These are phyloP conservation scores for Sinocyclocheilus rhinocerous DNA, from an alignment of 2,113 vertebrate genomes.

Conservation along the genomic window DNA sequence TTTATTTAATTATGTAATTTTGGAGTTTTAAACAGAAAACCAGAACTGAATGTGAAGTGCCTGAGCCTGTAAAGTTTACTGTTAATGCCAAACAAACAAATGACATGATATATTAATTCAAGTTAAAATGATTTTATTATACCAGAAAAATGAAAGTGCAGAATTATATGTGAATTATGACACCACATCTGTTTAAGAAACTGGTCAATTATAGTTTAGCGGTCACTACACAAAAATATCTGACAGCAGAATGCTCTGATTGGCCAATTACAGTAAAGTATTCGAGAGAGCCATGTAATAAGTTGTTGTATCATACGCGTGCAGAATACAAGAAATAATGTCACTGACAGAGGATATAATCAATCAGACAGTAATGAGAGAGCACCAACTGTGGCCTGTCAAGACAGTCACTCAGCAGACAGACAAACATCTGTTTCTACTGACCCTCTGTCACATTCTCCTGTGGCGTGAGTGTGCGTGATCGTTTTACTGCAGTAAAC, in stretches of 20 bases:
- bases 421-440: constrained; percentile 39
- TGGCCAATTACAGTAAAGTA: background rate
- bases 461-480: constrained; percentile 5
- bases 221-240: background rate
- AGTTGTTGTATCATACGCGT: background rate
- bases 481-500: constrained; percentile 1
- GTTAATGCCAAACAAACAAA: too few relatives aligned
- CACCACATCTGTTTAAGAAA: background rate
- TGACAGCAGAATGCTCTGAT: background rate
- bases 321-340: constrained; percentile 13
- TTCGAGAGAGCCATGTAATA: background rate
- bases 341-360: constrained; percentile 16
- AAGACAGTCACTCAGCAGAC: constrained; percentile 33
- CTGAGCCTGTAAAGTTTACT: background rate
- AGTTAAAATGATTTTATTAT: too few relatives aligned
- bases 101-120: too few relatives aligned
- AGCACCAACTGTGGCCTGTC: constrained; percentile 41
- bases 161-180: background rate
- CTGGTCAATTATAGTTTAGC: background rate
- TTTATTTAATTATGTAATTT: background rate
- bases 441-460: constrained; percentile 25
- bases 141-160: background rate
- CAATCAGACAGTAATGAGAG: constrained; percentile 39
- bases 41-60: background rate
- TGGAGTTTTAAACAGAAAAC: background rate